A percentile compares a stretch with the other conserved stretches of the same genome.
Evolutionary conservation across 2,113 vertebrate species (phyloP).

Genomic region (Sialia sialis): DNA sequence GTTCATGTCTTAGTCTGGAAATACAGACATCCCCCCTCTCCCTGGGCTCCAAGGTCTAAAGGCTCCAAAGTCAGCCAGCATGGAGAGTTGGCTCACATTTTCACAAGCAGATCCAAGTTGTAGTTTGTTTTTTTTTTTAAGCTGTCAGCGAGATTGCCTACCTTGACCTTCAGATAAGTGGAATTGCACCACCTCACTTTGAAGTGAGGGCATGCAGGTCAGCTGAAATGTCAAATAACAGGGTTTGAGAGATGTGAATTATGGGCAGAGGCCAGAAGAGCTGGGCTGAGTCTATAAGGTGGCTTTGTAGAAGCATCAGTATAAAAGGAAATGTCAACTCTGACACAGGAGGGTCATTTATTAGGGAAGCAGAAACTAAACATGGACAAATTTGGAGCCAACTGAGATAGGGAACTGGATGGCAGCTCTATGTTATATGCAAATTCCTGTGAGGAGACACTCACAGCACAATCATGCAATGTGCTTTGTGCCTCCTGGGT

Average conservation of each 20-base stretch:
- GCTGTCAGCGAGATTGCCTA: slow-evolving; percentile 20
- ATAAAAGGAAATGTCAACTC: slow-evolving; percentile 7
- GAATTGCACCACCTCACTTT: slow-evolving; percentile 33
- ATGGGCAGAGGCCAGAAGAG: slow-evolving; percentile 9
- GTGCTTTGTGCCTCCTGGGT: not conserved
- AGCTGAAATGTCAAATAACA: not conserved
- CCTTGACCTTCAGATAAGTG: slow-evolving; percentile 36
- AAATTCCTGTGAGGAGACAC: not conserved
- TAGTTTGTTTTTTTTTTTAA: not conserved
- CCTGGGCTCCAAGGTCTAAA: not conserved
- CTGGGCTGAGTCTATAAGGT: not conserved
- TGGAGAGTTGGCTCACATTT: not conserved
- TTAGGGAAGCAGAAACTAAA: not conserved
- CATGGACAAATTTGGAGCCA: not conserved
- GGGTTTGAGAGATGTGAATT: slow-evolving; percentile 29
- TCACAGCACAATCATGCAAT: not conserved
- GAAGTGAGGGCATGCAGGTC: not conserved
- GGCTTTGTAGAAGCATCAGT: not conserved
- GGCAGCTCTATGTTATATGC: not conserved
- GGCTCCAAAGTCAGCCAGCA: not conserved
- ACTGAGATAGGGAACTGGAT: not conserved
- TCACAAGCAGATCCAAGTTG: slow-evolving; percentile 11
- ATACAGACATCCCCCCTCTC: not conserved
- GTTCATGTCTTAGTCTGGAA: slow-evolving; percentile 10
- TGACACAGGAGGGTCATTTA: not conserved